These are phyloP conservation scores for Chrysolina oricalcia DNA, from an alignment of 2,888 invertebrate genomes.

Conservation along the genomic window DNA sequence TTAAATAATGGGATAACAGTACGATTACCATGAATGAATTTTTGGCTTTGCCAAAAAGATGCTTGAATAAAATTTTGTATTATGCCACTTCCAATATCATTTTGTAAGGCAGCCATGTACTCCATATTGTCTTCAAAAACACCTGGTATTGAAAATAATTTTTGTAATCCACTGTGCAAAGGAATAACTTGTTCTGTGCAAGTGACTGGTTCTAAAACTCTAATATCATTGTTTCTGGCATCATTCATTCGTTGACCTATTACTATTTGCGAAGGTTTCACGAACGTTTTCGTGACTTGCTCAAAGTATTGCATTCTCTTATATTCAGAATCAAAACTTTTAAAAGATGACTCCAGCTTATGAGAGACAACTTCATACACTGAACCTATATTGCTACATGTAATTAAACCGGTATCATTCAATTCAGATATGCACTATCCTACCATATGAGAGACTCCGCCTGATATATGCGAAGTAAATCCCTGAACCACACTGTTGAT, in stretches of 20 bases:
- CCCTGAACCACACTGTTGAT: conserved; percentile 22
- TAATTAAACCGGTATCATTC: conserved; percentile 15
- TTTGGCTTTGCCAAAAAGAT: conserved; percentile 30
- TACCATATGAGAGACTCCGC: conserved; percentile 31
- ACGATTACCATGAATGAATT: conserved; percentile 37
- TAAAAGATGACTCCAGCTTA: conserved; percentile 26
- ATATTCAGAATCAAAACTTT: conserved; percentile 33
- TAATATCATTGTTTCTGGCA: conserved; percentile 13
- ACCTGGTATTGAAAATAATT: conserved; percentile 32
- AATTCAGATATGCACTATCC: conserved; percentile 27
- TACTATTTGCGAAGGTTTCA: conserved; percentile 27
- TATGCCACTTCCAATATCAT: conserved; percentile 24
- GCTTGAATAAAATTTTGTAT: conserved; percentile 35
- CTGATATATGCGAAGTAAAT: conserved; percentile 27
- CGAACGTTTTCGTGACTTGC: conserved; percentile 26
- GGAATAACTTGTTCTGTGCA: conserved; percentile 32
- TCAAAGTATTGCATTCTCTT: conserved; percentile 37
- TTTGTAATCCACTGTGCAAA: conserved; percentile 26
- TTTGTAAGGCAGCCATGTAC: conserved; percentile 26
- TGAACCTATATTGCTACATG: conserved; percentile 27
- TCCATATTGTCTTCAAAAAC: conserved; percentile 33
- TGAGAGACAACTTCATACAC: conserved; percentile 26
- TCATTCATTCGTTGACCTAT: conserved; percentile 31
- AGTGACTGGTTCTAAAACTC: conserved; percentile 31
- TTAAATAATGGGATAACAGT: conserved; percentile 48